These are phyloP conservation scores for Larimichthys crocea DNA, from an alignment of 2,113 vertebrate species.

Conservation along the genomic window DNA sequence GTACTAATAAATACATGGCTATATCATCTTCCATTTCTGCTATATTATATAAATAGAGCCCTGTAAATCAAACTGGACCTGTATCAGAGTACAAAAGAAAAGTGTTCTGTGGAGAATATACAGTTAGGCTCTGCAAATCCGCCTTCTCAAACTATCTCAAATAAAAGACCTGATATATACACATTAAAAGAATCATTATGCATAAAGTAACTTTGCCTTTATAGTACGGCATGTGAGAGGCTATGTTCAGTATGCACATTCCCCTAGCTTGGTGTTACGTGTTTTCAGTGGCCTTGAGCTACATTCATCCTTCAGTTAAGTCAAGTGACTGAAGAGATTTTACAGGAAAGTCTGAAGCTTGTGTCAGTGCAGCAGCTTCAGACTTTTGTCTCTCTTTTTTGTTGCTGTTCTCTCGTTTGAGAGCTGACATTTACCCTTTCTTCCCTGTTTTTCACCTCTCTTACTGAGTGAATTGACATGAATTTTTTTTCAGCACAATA, in stretches of 20 bases:
- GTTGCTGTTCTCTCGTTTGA: not conserved
- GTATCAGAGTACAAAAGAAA: no score
- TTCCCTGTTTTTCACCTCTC: not conserved
- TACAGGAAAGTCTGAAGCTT: constrained; percentile 13
- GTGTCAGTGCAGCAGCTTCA: constrained; percentile 13
- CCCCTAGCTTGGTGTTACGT: not conserved
- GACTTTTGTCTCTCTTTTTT: constrained; percentile 5
- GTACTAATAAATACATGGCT: no score
- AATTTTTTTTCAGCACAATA: not conserved
- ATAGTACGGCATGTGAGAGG: not conserved
- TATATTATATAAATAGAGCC: no score
- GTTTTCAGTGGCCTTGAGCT: constrained; percentile 17
- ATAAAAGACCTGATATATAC: not conserved
- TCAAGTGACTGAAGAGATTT: constrained; percentile 14
- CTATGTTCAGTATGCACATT: not conserved
- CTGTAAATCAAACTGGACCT: no score
- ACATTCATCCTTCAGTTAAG: constrained; percentile 10
- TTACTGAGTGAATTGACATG: constrained; percentile 13
- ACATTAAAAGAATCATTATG: not conserved
- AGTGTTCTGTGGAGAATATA: no score
- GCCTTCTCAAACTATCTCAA: no score
- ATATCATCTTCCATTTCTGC: no score
- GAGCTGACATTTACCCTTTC: not conserved
- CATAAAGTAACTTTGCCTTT: not conserved
- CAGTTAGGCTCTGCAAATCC: no score